phyloP scores from a whole-genome alignment of 2,797 vertebrate genomes.

The Champsocephalus esox region DNA sequence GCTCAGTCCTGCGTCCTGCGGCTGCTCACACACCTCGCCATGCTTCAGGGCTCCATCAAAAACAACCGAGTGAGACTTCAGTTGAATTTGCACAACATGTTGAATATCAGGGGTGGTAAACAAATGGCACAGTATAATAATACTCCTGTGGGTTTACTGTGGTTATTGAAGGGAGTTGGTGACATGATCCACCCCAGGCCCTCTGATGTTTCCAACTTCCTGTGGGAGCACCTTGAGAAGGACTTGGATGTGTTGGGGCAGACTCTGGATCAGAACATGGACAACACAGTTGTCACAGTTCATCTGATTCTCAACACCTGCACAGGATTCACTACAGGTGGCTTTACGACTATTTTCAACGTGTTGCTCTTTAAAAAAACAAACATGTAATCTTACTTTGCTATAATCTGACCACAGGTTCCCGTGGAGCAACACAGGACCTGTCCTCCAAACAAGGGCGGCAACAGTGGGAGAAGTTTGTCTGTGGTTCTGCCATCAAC shows the following conservation, averaged over 20 bases:
- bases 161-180: constrained; percentile 61
- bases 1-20: constrained; percentile 76
- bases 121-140: neutral
- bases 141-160: neutral
- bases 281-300: constrained; percentile 70
- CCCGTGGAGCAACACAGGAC: neutral
- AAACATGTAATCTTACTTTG: neutral
- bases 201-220: constrained; percentile 56
- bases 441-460: constrained; percentile 70
- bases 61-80: constrained; percentile 61
- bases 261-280: constrained; percentile 77
- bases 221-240: constrained; percentile 79
- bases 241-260: constrained; percentile 74
- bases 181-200: constrained; percentile 73
- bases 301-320: constrained; percentile 77
- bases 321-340: constrained; percentile 56
- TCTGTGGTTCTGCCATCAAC: constrained; percentile 70
- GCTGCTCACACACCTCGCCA: constrained; percentile 78
- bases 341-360: neutral
- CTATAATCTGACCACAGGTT: constrained; percentile 34
- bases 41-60: constrained; percentile 75
- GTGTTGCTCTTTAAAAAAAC: neutral
- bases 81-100: neutral
- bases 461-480: constrained; percentile 75
- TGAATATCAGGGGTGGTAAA: neutral